Evolutionary conservation across 2,113 vertebrate species (phyloP).

Genomic region (Prunella himalayana): DNA sequence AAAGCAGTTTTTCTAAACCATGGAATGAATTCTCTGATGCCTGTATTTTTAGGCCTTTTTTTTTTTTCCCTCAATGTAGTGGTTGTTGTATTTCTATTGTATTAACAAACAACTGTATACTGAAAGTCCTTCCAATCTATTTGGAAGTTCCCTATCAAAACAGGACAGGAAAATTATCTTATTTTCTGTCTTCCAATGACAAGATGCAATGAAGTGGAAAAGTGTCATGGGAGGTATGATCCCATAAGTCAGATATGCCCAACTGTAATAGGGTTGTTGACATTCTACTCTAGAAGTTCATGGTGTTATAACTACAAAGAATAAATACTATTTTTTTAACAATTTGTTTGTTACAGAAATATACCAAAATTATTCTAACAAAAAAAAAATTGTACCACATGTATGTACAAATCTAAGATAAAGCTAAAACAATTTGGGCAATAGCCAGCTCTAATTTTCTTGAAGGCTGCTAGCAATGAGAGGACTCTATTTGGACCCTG

Average conservation of each 20-base stretch:
- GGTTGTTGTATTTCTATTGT: not conserved
- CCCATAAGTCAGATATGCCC: accelerated
- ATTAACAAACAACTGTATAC: not conserved
- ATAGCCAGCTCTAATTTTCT: not conserved
- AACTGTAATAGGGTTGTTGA: not conserved
- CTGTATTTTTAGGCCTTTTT: not conserved
- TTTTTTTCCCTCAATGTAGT: accelerated
- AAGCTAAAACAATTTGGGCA: not conserved
- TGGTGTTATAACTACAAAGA: not conserved
- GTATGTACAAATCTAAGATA: not conserved
- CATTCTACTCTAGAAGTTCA: not conserved
- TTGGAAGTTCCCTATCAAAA: not conserved
- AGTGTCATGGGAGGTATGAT: not conserved
- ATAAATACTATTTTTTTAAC: not conserved
- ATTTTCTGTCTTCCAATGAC: not conserved
- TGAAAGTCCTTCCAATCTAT: accelerated
- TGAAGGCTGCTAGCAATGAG: not conserved
- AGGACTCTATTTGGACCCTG: not conserved
- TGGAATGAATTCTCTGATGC: not conserved
- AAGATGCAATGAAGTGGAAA: not conserved
- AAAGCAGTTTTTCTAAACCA: not conserved
- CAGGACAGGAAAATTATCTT: not conserved
- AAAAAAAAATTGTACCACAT: not conserved
- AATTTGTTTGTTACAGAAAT: not conserved
- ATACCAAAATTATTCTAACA: not conserved